Conservation (phyloP, 2,113 vertebrate species). For the Tragelaphus buxtoni region DNA sequence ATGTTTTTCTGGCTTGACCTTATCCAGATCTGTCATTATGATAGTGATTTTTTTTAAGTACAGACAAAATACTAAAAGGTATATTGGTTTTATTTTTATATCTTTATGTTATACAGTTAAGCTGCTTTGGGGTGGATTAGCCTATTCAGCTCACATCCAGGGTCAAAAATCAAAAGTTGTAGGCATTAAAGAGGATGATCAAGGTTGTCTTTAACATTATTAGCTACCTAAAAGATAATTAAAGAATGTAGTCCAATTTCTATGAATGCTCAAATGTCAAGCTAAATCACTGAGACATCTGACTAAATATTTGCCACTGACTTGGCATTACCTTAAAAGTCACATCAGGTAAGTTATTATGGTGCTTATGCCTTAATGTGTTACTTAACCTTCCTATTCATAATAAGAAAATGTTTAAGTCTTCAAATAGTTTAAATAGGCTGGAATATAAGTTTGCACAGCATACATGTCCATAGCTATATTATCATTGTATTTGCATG, state of each 20-base stretch:
- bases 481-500: conserved; percentile 54
- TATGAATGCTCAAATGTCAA: background rate
- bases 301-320: background rate
- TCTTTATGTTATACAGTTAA: background rate
- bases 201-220: background rate
- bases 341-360: background rate
- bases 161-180: background rate
- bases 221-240: background rate
- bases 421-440: conserved; percentile 20
- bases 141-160: background rate
- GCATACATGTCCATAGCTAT: background rate
- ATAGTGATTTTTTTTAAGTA: background rate
- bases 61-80: background rate
- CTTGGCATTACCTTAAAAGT: background rate
- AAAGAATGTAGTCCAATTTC: background rate
- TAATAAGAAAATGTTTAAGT: conserved; percentile 29
- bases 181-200: background rate
- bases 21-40: background rate
- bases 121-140: background rate
- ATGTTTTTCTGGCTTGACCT: background rate
- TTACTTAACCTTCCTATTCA: background rate
- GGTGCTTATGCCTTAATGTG: background rate
- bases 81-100: background rate
- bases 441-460: conserved; percentile 26
- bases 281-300: background rate